A percentile compares a stretch with the other conserved stretches of the same genome.
phyloP scores from a whole-genome alignment of 1,140 invertebrate genomes.

The Drosophila paulistorum region DNA sequence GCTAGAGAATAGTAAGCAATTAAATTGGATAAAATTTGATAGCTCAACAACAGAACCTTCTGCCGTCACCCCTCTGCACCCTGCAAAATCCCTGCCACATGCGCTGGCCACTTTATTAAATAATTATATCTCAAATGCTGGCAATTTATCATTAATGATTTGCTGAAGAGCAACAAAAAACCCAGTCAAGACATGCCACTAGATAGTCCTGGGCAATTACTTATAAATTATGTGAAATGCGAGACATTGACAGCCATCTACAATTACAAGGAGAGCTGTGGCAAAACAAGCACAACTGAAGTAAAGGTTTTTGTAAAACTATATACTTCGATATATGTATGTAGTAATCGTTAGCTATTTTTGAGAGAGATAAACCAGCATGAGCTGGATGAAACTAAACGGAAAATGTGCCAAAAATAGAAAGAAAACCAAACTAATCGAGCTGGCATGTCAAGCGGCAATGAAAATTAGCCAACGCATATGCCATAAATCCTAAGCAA shows the following conservation, averaged over 20 bases:
- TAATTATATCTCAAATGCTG: slow-evolving; percentile 70
- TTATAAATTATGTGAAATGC: slow-evolving; percentile 72
- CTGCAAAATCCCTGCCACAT: slow-evolving; percentile 15
- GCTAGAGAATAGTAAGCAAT: slow-evolving; percentile 19
- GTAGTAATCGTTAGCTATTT: not conserved
- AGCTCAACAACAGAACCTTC: slow-evolving; percentile 15
- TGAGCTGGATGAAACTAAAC: slow-evolving; percentile 1
- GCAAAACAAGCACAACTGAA: slow-evolving; percentile 14
- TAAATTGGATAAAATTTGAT: slow-evolving; percentile 57
- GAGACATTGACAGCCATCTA: slow-evolving; percentile 70
- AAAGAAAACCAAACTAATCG: slow-evolving; percentile 30
- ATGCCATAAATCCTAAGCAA: slow-evolving; percentile 60
- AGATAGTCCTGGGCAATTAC: slow-evolving; percentile 24
- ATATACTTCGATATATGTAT: not conserved
- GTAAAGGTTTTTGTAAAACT: not conserved
- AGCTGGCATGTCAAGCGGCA: slow-evolving; percentile 71
- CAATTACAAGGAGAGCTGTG: slow-evolving; percentile 51
- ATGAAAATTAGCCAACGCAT: slow-evolving; percentile 66
- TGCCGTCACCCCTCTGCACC: too few relatives aligned
- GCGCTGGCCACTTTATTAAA: slow-evolving; percentile 64
- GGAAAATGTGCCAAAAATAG: slow-evolving; percentile 39
- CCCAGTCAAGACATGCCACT: slow-evolving; percentile 34
- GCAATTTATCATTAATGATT: slow-evolving; percentile 75
- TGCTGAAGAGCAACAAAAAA: slow-evolving; percentile 29
- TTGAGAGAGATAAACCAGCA: slow-evolving; percentile 75